These are phyloP conservation scores for Strigamia maritima DNA, from an alignment of 2,888 invertebrate genomes.

Conservation along the genomic window DNA sequence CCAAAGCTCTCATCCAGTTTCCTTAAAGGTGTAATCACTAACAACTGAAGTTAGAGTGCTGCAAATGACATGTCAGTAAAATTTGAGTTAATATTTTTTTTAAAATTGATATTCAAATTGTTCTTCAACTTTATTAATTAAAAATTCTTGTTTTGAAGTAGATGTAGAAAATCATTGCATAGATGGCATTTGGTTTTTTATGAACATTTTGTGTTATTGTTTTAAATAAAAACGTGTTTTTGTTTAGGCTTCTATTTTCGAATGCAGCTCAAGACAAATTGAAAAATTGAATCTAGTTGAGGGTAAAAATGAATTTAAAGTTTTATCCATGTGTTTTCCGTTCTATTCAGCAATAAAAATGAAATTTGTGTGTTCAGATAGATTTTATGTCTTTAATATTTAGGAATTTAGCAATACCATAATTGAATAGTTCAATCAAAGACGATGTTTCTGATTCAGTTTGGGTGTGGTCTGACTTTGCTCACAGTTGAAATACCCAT, in stretches of 20 bases:
- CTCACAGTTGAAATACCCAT: neutral
- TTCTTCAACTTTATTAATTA: no score
- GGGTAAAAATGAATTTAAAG: neutral
- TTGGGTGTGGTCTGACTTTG: conserved; percentile 15
- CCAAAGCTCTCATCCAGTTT: neutral
- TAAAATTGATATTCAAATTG: neutral
- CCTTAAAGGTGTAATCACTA: neutral
- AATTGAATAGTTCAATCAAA: conserved; percentile 26
- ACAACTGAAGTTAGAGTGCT: neutral
- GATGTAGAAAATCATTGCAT: no score
- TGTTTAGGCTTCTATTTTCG: no score
- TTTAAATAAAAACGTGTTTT: no score
- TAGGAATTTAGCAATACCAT: neutral
- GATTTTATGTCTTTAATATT: neutral
- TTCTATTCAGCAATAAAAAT: neutral
- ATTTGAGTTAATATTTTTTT: neutral
- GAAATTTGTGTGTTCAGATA: neutral
- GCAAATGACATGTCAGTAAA: neutral
- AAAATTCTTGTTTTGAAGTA: no score
- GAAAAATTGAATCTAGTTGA: neutral
- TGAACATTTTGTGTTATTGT: no score
- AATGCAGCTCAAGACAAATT: neutral
- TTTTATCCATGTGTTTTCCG: neutral
- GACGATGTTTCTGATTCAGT: neutral
- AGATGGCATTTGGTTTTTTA: no score